Conservation (phyloP, 2,797 vertebrate species). For the Coregonus sp. region DNA sequence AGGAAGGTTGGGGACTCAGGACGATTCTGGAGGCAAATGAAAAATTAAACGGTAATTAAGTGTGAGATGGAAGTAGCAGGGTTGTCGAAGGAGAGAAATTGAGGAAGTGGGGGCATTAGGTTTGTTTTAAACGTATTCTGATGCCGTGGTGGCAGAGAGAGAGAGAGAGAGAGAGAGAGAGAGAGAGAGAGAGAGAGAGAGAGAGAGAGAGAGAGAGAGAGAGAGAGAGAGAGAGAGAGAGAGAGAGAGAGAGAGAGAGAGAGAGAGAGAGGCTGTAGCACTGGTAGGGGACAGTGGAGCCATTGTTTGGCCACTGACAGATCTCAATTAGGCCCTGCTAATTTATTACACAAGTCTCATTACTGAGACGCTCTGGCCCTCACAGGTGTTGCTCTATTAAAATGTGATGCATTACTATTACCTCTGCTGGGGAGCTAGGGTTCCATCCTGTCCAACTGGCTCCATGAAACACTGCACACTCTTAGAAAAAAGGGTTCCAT, state of each 20-base stretch:
- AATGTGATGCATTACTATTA: slow-evolving; percentile 83
- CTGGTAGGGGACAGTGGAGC: slow-evolving; percentile 38
- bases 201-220: no score
- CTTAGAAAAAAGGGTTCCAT: no score
- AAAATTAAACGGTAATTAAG: slow-evolving; percentile 66
- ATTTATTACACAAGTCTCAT: slow-evolving; percentile 75
- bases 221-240: no score
- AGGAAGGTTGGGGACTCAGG: slow-evolving; percentile 13
- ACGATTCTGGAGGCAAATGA: slow-evolving; percentile 56
- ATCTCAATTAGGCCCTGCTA: slow-evolving; percentile 69
- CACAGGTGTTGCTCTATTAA: slow-evolving; percentile 79
- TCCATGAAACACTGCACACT: slow-evolving; percentile 53
- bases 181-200: no score
- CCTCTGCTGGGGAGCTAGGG: slow-evolving; percentile 69
- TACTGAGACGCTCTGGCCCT: slow-evolving; percentile 40
- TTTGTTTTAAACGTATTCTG: slow-evolving; percentile 28
- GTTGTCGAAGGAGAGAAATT: slow-evolving; percentile 29
- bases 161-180: background rate
- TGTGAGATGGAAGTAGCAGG: slow-evolving; percentile 45
- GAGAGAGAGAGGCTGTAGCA: background rate
- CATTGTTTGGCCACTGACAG: slow-evolving; percentile 58
- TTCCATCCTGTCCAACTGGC: slow-evolving; percentile 59
- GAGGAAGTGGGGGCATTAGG: slow-evolving; percentile 37
- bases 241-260: no score
- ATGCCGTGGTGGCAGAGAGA: background rate